phyloP scores from a whole-genome alignment of 2,888 invertebrate genomes.

The Cephalotes varians region DNA sequence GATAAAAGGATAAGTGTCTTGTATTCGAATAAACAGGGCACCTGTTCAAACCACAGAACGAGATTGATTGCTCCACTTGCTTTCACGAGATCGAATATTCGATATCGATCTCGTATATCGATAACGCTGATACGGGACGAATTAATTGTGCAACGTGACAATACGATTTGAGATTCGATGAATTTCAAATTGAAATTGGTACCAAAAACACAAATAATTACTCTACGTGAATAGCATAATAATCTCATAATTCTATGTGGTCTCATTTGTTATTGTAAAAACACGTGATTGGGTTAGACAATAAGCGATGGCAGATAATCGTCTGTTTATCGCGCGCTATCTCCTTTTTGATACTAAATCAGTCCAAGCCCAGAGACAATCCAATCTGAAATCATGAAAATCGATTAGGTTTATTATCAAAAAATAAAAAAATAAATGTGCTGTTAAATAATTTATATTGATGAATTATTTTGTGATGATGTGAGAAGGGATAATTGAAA shows the following conservation, averaged over 20 bases:
- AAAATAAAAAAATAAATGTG: background rate
- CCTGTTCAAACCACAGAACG: background rate
- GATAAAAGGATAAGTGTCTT: background rate
- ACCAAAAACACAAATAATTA: background rate
- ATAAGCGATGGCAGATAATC: slow-evolving; percentile 2
- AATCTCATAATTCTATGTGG: background rate
- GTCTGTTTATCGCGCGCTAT: background rate
- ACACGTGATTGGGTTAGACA: background rate
- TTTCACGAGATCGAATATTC: background rate
- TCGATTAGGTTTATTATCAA: too few relatives aligned
- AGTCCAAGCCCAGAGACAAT: background rate
- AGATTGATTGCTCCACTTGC: background rate
- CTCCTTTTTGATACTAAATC: background rate
- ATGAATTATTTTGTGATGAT: background rate
- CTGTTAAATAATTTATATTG: background rate
- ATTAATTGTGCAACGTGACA: background rate
- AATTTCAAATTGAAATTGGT: background rate
- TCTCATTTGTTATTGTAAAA: background rate
- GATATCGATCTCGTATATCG: background rate
- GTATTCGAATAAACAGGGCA: background rate
- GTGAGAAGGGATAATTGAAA: background rate
- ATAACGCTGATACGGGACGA: background rate
- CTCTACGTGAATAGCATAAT: background rate
- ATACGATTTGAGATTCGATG: background rate
- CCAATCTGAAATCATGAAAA: background rate